These are phyloP conservation scores for Cavia aperea DNA, from an alignment of 2,113 vertebrate species.

Conservation along the genomic window DNA sequence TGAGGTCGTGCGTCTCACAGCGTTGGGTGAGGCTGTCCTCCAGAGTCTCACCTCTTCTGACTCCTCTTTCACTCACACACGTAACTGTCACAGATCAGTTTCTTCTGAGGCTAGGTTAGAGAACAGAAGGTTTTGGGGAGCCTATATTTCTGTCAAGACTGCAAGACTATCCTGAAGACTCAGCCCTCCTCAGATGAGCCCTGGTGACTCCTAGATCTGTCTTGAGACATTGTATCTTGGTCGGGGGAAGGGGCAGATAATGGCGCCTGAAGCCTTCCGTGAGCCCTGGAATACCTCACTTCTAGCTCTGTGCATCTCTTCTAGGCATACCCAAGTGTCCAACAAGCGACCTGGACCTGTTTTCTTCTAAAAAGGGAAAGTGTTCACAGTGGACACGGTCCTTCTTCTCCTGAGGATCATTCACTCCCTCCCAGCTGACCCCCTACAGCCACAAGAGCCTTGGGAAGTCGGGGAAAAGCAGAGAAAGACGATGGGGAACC, in stretches of 20 bases:
- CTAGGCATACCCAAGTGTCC: conserved; percentile 50
- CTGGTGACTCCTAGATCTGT: conserved; percentile 50
- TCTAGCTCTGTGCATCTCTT: conserved; percentile 35
- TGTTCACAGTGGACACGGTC: conserved; percentile 61
- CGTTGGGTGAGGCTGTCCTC: conserved; percentile 62
- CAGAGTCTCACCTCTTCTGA: conserved; percentile 57
- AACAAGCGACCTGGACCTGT: conserved; percentile 28
- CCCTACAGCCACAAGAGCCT: conserved; percentile 46
- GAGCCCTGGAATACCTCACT: conserved; percentile 39
- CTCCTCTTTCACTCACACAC: conserved; percentile 57
- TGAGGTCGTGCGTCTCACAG: conserved; percentile 72
- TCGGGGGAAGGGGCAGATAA: background rate
- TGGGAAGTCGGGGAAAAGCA: conserved; percentile 52
- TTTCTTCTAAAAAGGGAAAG: conserved; percentile 50
- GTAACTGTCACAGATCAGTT: conserved; percentile 61
- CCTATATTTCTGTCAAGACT: conserved; percentile 56
- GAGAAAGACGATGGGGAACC: conserved; percentile 47
- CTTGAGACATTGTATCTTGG: conserved; percentile 31
- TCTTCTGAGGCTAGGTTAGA: conserved; percentile 51
- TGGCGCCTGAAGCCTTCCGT: conserved; percentile 44
- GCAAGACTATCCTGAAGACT: conserved; percentile 52
- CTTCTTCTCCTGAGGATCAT: conserved; percentile 66
- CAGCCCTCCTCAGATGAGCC: conserved; percentile 44
- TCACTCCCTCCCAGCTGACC: conserved; percentile 59
- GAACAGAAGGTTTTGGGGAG: conserved; percentile 42